Evolutionary conservation across 53 echinoderm and acorn worm species (phyloP), one percentile per base, ranked within the genome.

Genomic region (Pentamera pediparva): DNA sequence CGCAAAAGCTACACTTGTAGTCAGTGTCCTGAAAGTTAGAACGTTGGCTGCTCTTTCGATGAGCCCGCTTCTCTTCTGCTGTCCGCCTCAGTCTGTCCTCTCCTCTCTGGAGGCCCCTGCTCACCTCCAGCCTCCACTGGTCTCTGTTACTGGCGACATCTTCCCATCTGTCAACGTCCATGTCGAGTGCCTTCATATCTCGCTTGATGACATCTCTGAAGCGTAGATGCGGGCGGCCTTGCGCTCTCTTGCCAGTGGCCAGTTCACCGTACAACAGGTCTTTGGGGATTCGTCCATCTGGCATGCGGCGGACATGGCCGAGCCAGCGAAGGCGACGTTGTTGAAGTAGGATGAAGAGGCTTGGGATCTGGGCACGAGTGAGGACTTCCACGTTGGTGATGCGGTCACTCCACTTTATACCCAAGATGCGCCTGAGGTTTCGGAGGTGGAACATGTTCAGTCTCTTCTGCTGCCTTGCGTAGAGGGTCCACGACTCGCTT

Each of bases 231-330:
- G 79, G 87, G 26, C 79, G 69, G 30, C 78, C 72, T 34, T 10
- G 29, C 10, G 35, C 15, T 43, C 85, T 53, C 12, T 30, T 59
- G 8, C 76, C 80, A 27, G 35, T 15, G 13, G 84, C 78, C 6
- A 84, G 75, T 47, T 79, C 61, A 21, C 56, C 82, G 47, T 77
- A 82, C 11, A 86, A 64, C 15, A 82, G 33, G 58, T 82, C 77
- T 32, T 82, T 82, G 19, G 73, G 82, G 6, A 86, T 82, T 22
- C 64, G 70, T 28, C 81, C 81, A 54, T 86, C 54, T 18, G 58
- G 59, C 77, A 86, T 81, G 4, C 86, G n/a, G 25, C 18, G 28
- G 18, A 85, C 79, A 81, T 86, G 86, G 3, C 82, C 74, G 4
- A 61, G 74, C 79, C 79, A 85, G 17, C 74, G 61, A 1, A 76